Base-by-base conservation (phyloP, 2,113 vertebrate species). In the Corvus cornix region DNA sequence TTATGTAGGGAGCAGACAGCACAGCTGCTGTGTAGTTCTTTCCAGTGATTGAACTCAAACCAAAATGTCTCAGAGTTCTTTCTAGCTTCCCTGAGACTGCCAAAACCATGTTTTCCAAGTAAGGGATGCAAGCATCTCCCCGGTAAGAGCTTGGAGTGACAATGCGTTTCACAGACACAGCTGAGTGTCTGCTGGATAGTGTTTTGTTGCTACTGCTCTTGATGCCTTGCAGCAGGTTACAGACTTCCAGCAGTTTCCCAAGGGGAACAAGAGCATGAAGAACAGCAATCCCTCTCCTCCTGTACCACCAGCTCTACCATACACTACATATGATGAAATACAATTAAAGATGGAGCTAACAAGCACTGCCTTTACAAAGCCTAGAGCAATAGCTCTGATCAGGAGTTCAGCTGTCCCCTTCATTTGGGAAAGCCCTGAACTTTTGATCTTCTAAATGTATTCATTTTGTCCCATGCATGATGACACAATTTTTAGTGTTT, bases 101-200 rank as follows among this genome's bases (percentile, higher is more conserved):
- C 58, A 73, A 88, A 56, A 7, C 8, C 13, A 18, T 64, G 22
- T 69, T 92, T 93, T 52, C 26, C n/a, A 88, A 84, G 63, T 37
- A 56, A 73, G 39, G 55, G 26, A 21, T 86, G 59, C 5, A 28
- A 37, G 49, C 22, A 49, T 73, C 22, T 85, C 35, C 11, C 13
- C 1, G 0, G 24, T 64, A 37, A 62, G 55, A 49, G 80, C n/a
- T 21, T 66, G 44, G 33, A 80, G 37, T 62, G 59, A 41, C 37
- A 56, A 7, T 0, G 4, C 0, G 0, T 77, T 80, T 92, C n/a
- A 8, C 31, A 64, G 49, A 14, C n/a, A 27, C 58, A 0, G 0
- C 58, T 69, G 44, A 48, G 46, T 60, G 70, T 55, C 13, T 49
- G 21, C 16, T 77, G 63, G 9, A 1, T 11, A 31, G 39, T 15